Percentiles rank a stretch among this genome's conserved stretches.
Evolutionary conservation across 2,888 invertebrate genomes (phyloP).

Genomic region (Calliscelio sp.): DNA sequence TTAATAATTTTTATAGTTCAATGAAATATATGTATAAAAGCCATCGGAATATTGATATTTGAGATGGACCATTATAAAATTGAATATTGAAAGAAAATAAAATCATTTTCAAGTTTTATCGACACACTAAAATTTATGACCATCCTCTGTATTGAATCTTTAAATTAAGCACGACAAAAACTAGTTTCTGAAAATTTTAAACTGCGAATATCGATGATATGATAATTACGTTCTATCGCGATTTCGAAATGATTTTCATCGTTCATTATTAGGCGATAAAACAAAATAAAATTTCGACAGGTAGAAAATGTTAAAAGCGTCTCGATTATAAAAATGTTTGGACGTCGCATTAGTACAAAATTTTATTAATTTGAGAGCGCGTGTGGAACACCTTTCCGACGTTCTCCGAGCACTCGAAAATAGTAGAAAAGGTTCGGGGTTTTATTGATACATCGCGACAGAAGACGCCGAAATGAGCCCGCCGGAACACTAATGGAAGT

Average conservation of each 20-base stretch:
- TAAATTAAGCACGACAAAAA: slow-evolving; percentile 30
- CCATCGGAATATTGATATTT: no score
- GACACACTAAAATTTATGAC: background rate
- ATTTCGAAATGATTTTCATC: slow-evolving; percentile 59
- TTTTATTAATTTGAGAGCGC: slow-evolving; percentile 69
- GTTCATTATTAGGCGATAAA: slow-evolving; percentile 55
- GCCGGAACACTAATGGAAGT: slow-evolving; percentile 79
- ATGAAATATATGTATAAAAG: no score
- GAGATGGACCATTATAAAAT: no score
- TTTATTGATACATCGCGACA: slow-evolving; percentile 81
- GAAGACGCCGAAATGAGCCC: slow-evolving; percentile 75
- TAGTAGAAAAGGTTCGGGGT: slow-evolving; percentile 63
- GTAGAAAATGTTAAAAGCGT: slow-evolving; percentile 64
- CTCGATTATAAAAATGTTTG: slow-evolving; percentile 67
- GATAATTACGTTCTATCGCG: slow-evolving; percentile 45
- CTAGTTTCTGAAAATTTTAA: slow-evolving; percentile 39
- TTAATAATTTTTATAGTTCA: no score
- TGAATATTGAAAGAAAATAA: no score
- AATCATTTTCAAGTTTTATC: no score
- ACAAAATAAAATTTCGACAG: slow-evolving; percentile 30
- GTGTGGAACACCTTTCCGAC: slow-evolving; percentile 69
- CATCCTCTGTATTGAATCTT: no score
- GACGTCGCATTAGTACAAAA: slow-evolving; percentile 65
- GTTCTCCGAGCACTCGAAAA: slow-evolving; percentile 61
- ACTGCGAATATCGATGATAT: slow-evolving; percentile 60